These are phyloP conservation scores for Drosophila kohkoa DNA, from an alignment of 1,140 invertebrate species.

Conservation along the genomic window DNA sequence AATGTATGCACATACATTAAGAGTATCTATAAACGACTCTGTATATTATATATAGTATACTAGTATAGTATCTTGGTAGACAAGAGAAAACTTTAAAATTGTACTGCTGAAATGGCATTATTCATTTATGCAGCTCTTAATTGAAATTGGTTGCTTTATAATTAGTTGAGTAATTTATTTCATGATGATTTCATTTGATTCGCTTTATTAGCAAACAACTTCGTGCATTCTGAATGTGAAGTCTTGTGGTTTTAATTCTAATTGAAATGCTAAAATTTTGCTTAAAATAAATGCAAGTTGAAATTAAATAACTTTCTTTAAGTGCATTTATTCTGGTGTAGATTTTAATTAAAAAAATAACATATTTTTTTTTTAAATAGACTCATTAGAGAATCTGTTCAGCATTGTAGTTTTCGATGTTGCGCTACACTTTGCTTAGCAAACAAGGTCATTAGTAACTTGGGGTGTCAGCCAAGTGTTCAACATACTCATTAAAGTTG, in stretches of 20 bases:
- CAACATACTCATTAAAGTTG: too few species aligned
- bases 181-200: too few species aligned
- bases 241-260: too few species aligned
- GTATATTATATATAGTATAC: too few species aligned
- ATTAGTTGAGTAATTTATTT: neutral
- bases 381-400: neutral
- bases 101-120: neutral
- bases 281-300: too few species aligned
- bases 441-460: conserved; percentile 9
- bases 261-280: too few species aligned
- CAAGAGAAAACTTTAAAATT: conserved; percentile 1
- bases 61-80: neutral
- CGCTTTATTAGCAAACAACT: too few species aligned
- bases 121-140: conserved; percentile 3
- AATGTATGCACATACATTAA: conserved; percentile 24
- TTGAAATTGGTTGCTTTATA: conserved; percentile 1
- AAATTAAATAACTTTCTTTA: too few species aligned
- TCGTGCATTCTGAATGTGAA: too few species aligned
- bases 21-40: neutral
- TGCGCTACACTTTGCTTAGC: neutral
- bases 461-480: too few species aligned
- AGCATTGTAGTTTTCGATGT: neutral
- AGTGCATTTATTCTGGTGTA: too few species aligned
- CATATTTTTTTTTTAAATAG: neutral
- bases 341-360: too few species aligned